A percentile compares a stretch with the other conserved stretches of the same genome.
phyloP scores from a whole-genome alignment of 1,140 invertebrate genomes.

The Caenorhabditis tropicalis region DNA sequence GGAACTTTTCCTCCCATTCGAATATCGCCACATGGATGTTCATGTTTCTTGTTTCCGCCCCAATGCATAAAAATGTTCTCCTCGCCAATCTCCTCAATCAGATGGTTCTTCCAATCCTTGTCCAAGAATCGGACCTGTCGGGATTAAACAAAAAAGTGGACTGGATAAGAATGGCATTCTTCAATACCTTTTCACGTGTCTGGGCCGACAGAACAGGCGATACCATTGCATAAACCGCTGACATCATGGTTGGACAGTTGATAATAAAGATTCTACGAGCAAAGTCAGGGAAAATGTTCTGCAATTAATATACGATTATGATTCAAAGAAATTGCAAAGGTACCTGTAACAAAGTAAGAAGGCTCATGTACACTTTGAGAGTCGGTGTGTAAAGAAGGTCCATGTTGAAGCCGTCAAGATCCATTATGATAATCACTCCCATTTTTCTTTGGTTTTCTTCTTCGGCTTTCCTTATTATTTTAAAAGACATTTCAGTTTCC shows the following conservation, averaged over 20 bases:
- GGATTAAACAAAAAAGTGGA: not conserved
- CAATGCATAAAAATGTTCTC: conserved; percentile 52
- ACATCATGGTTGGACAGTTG: conserved; percentile 57
- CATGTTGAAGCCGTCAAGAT: conserved; percentile 54
- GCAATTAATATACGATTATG: not conserved
- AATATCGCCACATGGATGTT: conserved; percentile 46
- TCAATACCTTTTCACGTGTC: conserved; percentile 49
- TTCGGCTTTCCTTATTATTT: conserved; percentile 48
- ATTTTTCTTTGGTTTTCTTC: conserved; percentile 47
- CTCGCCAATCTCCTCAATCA: conserved; percentile 50
- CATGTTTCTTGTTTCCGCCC: conserved; percentile 51
- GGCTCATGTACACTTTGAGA: conserved; percentile 55
- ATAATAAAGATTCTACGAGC: conserved; percentile 55
- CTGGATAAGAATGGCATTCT: not conserved
- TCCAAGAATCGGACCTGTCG: conserved; percentile 33
- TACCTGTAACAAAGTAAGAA: conserved; percentile 55
- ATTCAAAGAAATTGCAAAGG: not conserved
- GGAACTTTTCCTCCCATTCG: conserved; percentile 56
- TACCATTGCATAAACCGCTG: conserved; percentile 51
- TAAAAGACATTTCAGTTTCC: conserved; percentile 51
- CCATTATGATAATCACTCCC: conserved; percentile 47
- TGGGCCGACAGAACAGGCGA: conserved; percentile 54
- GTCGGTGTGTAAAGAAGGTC: conserved; percentile 56
- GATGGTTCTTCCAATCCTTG: conserved; percentile 49
- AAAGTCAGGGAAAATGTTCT: conserved; percentile 46